Evolutionary conservation across 2,797 vertebrate species (phyloP).

Genomic region (Rhinichthys osculus): DNA sequence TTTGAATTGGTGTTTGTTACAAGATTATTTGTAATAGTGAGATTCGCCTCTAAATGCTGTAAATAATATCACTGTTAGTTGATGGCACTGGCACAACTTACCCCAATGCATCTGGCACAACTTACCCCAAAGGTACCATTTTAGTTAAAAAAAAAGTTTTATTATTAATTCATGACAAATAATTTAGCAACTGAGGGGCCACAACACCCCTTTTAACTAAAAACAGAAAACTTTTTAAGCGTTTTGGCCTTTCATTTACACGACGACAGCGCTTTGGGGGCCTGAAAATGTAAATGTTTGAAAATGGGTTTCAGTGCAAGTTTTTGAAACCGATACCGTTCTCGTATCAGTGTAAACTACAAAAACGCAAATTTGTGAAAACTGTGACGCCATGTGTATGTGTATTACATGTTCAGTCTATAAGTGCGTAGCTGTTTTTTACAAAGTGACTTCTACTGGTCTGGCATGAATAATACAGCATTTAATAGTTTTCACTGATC

Average conservation of each 20-base stretch:
- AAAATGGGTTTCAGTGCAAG: neutral
- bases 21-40: neutral
- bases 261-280: accelerated
- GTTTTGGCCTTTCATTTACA: neutral
- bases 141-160: neutral
- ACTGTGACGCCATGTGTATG: no score
- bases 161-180: neutral
- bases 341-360: neutral
- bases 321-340: neutral
- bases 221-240: neutral
- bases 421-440: no score
- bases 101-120: no score
- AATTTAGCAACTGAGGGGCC: neutral
- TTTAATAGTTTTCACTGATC: neutral
- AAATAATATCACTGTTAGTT: neutral
- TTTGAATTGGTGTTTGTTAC: neutral
- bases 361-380: neutral
- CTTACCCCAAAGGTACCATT: neutral
- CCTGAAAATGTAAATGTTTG: neutral
- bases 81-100: neutral
- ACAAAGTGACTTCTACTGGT: no score
- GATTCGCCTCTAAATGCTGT: neutral
- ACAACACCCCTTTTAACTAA: neutral
- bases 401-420: no score
- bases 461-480: no score